Evolutionary conservation across 2,113 vertebrate genomes (phyloP), one percentile per base, ranked within the genome.

Genomic region (Galemys pyrenaicus): DNA sequence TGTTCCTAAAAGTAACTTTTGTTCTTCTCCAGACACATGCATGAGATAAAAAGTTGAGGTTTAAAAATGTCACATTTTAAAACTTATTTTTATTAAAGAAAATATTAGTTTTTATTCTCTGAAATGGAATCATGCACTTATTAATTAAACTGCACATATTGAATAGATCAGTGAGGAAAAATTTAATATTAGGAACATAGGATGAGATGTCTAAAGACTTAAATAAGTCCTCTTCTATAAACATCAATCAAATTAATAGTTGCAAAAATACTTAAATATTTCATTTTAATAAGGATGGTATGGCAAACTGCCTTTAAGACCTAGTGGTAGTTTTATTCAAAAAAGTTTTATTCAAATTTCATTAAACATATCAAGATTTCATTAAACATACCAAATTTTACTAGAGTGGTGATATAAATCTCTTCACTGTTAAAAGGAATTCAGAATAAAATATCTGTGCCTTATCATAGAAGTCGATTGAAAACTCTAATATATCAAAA

Each of bases 371-470:
- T 62, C 17, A 78, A 94, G n/a, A 82, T 32, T 39, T 22, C 77
- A 78, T 77, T 51, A n/a, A n/a, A n/a, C n/a, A 13, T 46, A 15
- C 83, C 78, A 49, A 49, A 60, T 78, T 51, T 60, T 35, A 62
- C 6, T 44, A 2, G 30, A 79, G 11, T 78, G 51, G 24, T 82
- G 19, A 56, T 88, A 87, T 12, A 68, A 6, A 1, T 9, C 37
- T 89, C 49, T 58, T 78, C 22, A 65, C 28, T 87, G 32, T 70
- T 78, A 44, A 93, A 93, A 30, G 2, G 1, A 83, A 95, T 93
- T 87, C 62, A 60, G 17, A 26, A 67, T 68, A 75, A 90, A 85
- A 82, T 70, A 58, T 73, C 24, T 83, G 37, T 79, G 37, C 44
- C 64, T 94, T 79, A 30, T 89, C 64, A 82, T 87, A 65, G 78